Base-by-base conservation (phyloP, 2,888 invertebrate species). In the Aproaerema taeniolella region DNA sequence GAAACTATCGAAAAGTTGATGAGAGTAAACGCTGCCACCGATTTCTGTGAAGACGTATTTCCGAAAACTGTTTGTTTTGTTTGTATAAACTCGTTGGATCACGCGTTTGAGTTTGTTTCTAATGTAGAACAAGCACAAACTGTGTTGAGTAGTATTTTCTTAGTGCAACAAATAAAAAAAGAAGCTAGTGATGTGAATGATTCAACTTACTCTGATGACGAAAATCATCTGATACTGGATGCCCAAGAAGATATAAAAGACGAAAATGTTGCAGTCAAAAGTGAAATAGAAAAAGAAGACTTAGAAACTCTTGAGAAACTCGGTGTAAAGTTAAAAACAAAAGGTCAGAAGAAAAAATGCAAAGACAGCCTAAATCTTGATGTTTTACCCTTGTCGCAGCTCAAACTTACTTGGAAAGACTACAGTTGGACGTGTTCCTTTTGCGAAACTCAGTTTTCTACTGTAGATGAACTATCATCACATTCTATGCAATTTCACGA, bases 401-500 rank as follows among this genome's bases (percentile, higher is more conserved):
- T 68, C 1, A 69, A 73, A 55, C 32, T 71, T 3, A 62, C 75
- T 0, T 82, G 81, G 80, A 53, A 61, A 17, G 67, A 75, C 28
- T 82, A 67, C 30, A 55, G 34, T 10, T 82, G 82, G 82, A 59
- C 53, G 0, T 82, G 82, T 50, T 58, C 66, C 0, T 66, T 58
- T 30, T 82, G 82, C 38, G 75, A 65, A 14, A 70, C 70, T 1
- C 52, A 67, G 35, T 80, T 79, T 39, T 47, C 61, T 0, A 61
- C 47, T 1, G 42, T 72, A 2, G 61, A 70, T 0, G 79, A 79
- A 25, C 63, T 92, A 11, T 80, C 87, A 40, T 72, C 74, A 4
- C 92, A 92, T 64, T 89, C 90, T 16, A 79, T 88, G 47, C 74
- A 81, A 26, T 82, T 83, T 38, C 92, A 92, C 53, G 86, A 88